Base-by-base conservation (phyloP, 2,888 invertebrate genomes). In the Eurytoma californica region DNA sequence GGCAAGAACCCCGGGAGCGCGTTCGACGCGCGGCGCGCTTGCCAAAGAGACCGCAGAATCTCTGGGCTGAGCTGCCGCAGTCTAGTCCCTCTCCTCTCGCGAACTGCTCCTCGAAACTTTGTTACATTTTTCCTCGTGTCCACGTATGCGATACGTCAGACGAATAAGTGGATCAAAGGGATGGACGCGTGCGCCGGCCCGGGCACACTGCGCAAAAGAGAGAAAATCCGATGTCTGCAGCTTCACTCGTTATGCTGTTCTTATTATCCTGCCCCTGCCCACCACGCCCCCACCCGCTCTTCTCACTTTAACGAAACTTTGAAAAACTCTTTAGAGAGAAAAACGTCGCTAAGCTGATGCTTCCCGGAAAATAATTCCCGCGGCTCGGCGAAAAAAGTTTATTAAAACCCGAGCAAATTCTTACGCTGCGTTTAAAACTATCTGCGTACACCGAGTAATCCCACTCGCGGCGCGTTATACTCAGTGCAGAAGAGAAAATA, bases 21-120 rank as follows among this genome's bases (percentile, higher is more conserved):
- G 83, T 85, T 85, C 84, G 84, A 83, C 83, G 84, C 79, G 72
- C 84, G 84, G 83, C 83, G 84, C 79, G 72, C 83, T 80, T 81
- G 72, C 63, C 88, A 89, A 89, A 88, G 87, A 84, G 87, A 88
- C 88, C 88, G 86, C 89, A 86, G 87, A 89, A 89, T 88, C 87
- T 87, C 86, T 83, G 49, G 14, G 82, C 83, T 82, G 82, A 83
- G 80, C 84, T 12, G 82, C 83, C 82, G 79, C 20, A 4, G 16
- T 12, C 24, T 20, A 28, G 13, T 14, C 39, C n/a, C 63, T 39
- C 16, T 69, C 28, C 66, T 30, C n/a, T 18, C 18, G 66, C 60
- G 51, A 47, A 24, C 84, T 83, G 63, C 86, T 86, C 82, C 80
- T 80, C 77, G 82, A 82, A 89, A 90, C 87, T 89, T 90, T 87